phyloP scores from a whole-genome alignment of 1,140 invertebrate species.

The Sycophaga agraensis region DNA sequence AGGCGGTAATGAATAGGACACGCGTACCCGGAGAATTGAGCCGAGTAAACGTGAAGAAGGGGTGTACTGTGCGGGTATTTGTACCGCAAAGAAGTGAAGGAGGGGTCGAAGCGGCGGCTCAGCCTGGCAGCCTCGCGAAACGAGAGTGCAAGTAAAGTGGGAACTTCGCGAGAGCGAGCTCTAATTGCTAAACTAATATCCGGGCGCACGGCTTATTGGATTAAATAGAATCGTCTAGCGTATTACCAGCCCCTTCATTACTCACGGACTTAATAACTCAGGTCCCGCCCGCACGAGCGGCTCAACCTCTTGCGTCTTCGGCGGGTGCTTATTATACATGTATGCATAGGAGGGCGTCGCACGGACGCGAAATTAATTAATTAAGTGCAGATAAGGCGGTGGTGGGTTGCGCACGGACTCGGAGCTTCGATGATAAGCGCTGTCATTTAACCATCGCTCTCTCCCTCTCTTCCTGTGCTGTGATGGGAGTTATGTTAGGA shows the following conservation, averaged over 20 bases:
- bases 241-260: conserved; percentile 35
- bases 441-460: conserved; percentile 14
- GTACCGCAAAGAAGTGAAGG: background rate
- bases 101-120: too few species aligned
- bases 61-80: background rate
- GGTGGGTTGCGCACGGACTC: too few species aligned
- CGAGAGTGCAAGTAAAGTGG: conserved; percentile 4
- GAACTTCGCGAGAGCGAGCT: conserved; percentile 23
- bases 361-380: conserved; percentile 36
- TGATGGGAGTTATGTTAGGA: conserved; percentile 15
- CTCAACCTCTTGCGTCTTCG: too few species aligned
- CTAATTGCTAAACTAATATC: conserved; percentile 41
- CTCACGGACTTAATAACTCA: conserved; percentile 37
- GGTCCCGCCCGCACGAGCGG: conserved; percentile 10
- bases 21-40: background rate
- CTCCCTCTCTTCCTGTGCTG: background rate
- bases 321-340: conserved; percentile 13
- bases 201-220: conserved; percentile 36
- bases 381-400: conserved; percentile 29
- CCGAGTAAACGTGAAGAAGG: background rate
- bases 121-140: too few species aligned
- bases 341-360: conserved; percentile 9
- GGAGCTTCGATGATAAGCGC: conserved; percentile 18
- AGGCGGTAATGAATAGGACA: conserved; percentile 6
- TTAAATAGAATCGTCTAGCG: conserved; percentile 38